Base-by-base conservation (phyloP, 2,888 invertebrate genomes). In the Agriotes lineatus region DNA sequence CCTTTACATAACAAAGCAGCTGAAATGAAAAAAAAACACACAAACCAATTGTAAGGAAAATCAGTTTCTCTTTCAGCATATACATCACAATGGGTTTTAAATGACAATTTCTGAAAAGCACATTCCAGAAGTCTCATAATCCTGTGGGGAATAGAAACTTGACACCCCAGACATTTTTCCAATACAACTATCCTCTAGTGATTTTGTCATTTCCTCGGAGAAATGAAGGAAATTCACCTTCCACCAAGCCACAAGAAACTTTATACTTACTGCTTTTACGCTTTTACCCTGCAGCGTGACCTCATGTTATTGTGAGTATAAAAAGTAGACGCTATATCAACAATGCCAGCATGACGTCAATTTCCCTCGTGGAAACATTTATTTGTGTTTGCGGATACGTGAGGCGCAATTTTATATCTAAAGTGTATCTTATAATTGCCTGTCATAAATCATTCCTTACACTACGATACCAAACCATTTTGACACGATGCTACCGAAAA, bases 221-320 rank as follows among this genome's bases (percentile, higher is more conserved):
- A 66, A 66, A 66, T 59, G 57, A 52, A 59, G 66, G 44, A 66
- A 66, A 66, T 66, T 66, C 60, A 56, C 66, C 66, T 65, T 65
- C 50, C 25, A 39, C 39, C 19, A 50, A 16, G 50, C 45, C 20
- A 30, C 61, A 61, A 61, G 20, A 61, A 61, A 48, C 50, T 61
- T 61, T 61, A 61, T 52, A 52, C 52, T 52, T 52, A 52, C 52
- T 9, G 33, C 52, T 52, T 52, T 52, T 52, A 52, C 37, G 56
- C 37, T 39, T 56, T 56, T 39, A 39, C 56, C 56, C 56, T 14
- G 39, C 16, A 35, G 56, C 39, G 56, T 22, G 56, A 56, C 56
- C 56, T 56, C 56, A 10, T 56, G 35, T 37, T 56, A 52, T 52
- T 52, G 33, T 30, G 52, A 18, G n/a, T 52, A 18, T 52, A 52